Conservation (phyloP, 2,113 vertebrate genomes). For the Elgaria multicarinata region DNA sequence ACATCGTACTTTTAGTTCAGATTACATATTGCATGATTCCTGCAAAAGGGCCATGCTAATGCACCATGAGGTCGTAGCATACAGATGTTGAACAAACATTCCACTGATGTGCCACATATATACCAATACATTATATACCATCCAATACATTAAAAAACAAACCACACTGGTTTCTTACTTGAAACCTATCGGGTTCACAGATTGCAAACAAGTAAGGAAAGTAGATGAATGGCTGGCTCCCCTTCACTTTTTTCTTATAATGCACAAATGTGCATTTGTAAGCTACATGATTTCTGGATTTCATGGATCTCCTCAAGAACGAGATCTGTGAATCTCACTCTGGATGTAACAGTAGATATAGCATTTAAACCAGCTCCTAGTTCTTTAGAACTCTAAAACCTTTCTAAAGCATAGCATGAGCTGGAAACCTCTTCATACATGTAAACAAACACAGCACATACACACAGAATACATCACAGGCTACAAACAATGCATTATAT, state of each 20-base stretch:
- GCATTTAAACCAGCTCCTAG: background rate
- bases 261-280: background rate
- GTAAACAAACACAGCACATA: conserved; percentile 41
- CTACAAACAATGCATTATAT: conserved; percentile 70
- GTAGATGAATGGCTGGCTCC: background rate
- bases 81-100: background rate
- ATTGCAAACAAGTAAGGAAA: background rate
- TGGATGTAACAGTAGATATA: background rate
- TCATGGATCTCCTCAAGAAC: background rate
- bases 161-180: background rate
- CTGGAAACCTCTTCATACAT: conserved; percentile 47
- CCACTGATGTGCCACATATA: background rate
- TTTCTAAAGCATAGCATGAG: conserved; percentile 50
- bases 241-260: background rate
- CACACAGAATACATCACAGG: conserved; percentile 63
- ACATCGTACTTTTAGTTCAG: background rate
- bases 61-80: background rate
- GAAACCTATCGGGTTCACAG: background rate
- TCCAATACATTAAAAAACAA: background rate
- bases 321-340: background rate
- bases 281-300: background rate
- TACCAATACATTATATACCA: too few relatives aligned
- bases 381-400: conserved; percentile 44
- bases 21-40: background rate
- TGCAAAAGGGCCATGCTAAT: background rate